Evolutionary conservation across 2,113 vertebrate genomes (phyloP).

Genomic region (Lampris incognitus): DNA sequence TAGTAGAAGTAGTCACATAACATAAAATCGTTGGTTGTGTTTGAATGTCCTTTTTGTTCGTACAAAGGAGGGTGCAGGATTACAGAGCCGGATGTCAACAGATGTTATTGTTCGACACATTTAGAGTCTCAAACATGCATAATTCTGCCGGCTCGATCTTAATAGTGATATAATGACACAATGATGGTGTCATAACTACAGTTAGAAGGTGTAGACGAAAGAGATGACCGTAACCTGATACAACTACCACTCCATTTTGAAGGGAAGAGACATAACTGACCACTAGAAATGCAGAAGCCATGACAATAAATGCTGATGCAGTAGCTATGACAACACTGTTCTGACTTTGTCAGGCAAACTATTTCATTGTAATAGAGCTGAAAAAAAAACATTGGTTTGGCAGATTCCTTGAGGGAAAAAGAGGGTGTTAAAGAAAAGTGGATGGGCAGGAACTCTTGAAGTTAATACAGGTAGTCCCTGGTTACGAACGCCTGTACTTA

Average conservation of each 20-base stretch:
- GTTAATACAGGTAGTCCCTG: not conserved
- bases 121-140: not conserved
- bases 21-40: not conserved
- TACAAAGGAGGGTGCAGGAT: not conserved
- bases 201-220: not conserved
- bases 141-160: not conserved
- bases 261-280: constrained; percentile 1
- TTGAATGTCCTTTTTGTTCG: not conserved
- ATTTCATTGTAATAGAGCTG: constrained; percentile 19
- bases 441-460: constrained; percentile 18
- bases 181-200: not conserved
- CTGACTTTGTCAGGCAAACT: constrained; percentile 6
- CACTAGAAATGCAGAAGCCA: constrained; percentile 29
- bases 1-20: too few relatives aligned
- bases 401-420: constrained; percentile 25
- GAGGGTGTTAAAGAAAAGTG: not conserved
- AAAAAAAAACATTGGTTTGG: constrained; percentile 48
- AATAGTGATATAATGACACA: not conserved
- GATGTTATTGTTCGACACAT: not conserved
- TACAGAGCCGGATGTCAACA: not conserved
- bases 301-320: constrained; percentile 52
- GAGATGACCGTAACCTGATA: not conserved
- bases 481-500: too few relatives aligned
- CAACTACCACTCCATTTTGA: constrained; percentile 8
- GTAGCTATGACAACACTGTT: constrained; percentile 69